Percentiles rank a stretch among this genome's conserved stretches.
Conservation (phyloP, 2,888 invertebrate genomes). For the Ptychoptera albimana region DNA sequence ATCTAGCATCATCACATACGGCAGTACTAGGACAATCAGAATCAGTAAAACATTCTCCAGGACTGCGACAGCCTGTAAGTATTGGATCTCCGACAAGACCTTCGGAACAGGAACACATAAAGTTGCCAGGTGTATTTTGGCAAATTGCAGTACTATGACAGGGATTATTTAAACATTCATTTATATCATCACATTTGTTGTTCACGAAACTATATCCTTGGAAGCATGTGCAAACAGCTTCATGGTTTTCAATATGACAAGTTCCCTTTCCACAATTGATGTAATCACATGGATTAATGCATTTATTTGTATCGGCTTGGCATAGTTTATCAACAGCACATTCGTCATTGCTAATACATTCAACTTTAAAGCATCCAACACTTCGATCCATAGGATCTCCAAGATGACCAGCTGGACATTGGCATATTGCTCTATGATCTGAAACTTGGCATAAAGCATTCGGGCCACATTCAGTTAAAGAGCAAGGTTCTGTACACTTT, state of each 20-base stretch:
- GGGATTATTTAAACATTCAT: constrained; percentile 64
- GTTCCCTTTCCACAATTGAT: constrained; percentile 65
- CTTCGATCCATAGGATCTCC: constrained; percentile 63
- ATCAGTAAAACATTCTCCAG: constrained; percentile 68
- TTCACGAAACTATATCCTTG: constrained; percentile 52
- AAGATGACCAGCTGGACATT: constrained; percentile 64
- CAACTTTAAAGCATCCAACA: constrained; percentile 78
- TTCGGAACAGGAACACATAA: constrained; percentile 57
- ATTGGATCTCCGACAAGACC: constrained; percentile 65
- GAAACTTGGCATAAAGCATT: constrained; percentile 60
- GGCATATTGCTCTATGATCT: constrained; percentile 55
- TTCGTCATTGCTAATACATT: constrained; percentile 62
- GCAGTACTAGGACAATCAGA: constrained; percentile 65
- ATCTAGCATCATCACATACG: constrained; percentile 56
- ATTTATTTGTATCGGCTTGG: constrained; percentile 58
- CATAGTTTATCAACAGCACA: constrained; percentile 63
- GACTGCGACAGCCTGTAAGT: constrained; percentile 57
- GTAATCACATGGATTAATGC: constrained; percentile 66
- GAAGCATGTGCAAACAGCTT: constrained; percentile 55
- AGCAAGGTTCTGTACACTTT: constrained; percentile 71
- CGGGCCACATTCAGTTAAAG: constrained; percentile 50
- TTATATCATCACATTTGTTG: constrained; percentile 57
- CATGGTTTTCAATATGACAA: constrained; percentile 57
- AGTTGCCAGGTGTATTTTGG: constrained; percentile 63
- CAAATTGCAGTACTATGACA: constrained; percentile 68